phyloP scores from a whole-genome alignment of 2,797 vertebrate genomes.

The Xerus rutilus region DNA sequence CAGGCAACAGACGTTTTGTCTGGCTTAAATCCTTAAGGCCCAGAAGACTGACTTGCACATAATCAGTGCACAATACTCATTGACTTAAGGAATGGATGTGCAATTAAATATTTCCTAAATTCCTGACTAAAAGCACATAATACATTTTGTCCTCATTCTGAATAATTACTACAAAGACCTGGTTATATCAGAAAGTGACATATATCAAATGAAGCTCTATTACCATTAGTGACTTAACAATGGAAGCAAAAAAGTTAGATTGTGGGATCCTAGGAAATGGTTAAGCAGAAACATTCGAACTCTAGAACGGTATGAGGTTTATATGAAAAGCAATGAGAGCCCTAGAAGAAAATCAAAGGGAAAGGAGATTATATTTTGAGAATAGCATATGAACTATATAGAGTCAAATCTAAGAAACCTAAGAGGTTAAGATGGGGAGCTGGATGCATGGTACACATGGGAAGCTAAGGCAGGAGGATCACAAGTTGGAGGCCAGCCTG shows the following conservation, averaged over 20 bases:
- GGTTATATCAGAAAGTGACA: not conserved
- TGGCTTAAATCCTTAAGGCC: not conserved
- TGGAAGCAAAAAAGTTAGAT: not conserved
- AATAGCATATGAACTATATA: not conserved
- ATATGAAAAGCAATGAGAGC: not conserved
- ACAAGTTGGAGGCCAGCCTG: not conserved
- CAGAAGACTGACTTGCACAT: not conserved
- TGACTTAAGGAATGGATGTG: not conserved
- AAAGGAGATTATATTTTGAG: not conserved
- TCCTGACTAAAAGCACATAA: not conserved
- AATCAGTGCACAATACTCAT: not conserved
- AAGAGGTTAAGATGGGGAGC: not conserved
- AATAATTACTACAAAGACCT: constrained; percentile 9
- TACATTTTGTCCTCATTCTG: not conserved
- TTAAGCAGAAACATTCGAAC: not conserved
- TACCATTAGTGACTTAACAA: not conserved
- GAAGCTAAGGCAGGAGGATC: not conserved
- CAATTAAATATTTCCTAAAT: constrained; percentile 38
- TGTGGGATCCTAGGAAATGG: not conserved
- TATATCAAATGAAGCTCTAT: not conserved
- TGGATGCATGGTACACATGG: not conserved
- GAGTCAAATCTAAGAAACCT: not conserved
- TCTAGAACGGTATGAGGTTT: not conserved
- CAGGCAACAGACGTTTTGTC: not conserved
- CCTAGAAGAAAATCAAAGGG: not conserved